A percentile compares a stretch with the other conserved stretches of the same genome.
Evolutionary conservation across 2,113 vertebrate species (phyloP).

Genomic region (Agapornis roseicollis): DNA sequence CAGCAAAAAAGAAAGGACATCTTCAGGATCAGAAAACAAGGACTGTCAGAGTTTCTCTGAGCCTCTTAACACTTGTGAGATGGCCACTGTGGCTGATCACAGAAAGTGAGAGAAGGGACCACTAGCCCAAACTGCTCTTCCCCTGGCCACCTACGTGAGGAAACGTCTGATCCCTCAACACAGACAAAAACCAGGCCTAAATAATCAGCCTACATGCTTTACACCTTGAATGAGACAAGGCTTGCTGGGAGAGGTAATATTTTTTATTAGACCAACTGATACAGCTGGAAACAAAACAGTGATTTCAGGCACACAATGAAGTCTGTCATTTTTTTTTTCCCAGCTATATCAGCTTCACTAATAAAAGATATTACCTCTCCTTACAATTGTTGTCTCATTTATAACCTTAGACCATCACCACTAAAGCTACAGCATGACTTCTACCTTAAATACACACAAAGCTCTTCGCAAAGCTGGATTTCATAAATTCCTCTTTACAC

Average conservation of each 20-base stretch:
- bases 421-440: conserved; percentile 28
- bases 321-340: neutral
- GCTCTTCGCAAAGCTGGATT: conserved; percentile 8
- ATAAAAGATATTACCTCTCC: conserved; percentile 55
- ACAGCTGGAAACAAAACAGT: conserved; percentile 19
- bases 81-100: neutral
- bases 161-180: neutral
- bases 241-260: neutral
- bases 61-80: neutral
- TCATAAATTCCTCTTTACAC: conserved; percentile 43
- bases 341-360: conserved; percentile 8
- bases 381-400: conserved; percentile 61
- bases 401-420: conserved; percentile 6
- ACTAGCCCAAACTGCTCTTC: fast-evolving
- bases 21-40: neutral
- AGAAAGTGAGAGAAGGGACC: neutral
- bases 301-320: neutral
- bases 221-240: neutral
- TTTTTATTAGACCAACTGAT: conserved; percentile 38
- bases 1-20: neutral
- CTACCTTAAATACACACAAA: conserved; percentile 28
- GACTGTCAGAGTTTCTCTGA: neutral
- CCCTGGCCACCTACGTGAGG: neutral
- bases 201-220: neutral
- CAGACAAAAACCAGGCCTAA: neutral